A percentile compares a stretch with the other conserved stretches of the same genome.
Evolutionary conservation across 2,113 vertebrate genomes (phyloP).

Genomic region (Neomonachus schauinslandi): DNA sequence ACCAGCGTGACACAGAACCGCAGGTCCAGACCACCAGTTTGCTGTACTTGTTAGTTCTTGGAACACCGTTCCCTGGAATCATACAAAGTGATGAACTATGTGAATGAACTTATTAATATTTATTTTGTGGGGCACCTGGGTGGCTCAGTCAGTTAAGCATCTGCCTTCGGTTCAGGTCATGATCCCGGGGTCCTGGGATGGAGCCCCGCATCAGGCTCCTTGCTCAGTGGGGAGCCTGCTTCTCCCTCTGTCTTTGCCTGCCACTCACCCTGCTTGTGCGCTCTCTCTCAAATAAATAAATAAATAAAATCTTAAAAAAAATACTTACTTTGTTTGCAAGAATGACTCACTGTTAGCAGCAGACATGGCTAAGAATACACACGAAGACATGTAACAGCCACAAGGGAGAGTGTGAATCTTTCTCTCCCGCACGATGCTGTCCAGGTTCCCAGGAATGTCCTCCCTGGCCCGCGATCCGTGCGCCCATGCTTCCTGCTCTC

Average conservation of each 20-base stretch:
- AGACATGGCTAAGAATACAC: neutral
- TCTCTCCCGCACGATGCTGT: neutral
- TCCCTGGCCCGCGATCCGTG: neutral
- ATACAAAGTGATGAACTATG: neutral
- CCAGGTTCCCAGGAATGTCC: neutral
- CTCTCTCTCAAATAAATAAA: too few relatives aligned
- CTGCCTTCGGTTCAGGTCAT: too few relatives aligned
- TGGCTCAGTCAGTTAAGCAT: too few relatives aligned
- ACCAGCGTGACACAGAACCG: neutral
- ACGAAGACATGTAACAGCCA: neutral
- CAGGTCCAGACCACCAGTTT: neutral
- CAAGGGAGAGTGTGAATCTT: neutral
- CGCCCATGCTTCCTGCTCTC: neutral
- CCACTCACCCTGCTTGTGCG: too few relatives aligned
- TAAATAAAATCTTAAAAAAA: too few relatives aligned
- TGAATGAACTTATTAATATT: neutral
- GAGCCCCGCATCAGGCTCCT: too few relatives aligned
- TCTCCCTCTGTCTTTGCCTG: too few relatives aligned
- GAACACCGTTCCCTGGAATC: neutral
- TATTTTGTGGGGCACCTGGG: neutral
- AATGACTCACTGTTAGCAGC: neutral
- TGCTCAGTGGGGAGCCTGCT: too few relatives aligned
- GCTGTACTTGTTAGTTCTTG: neutral
- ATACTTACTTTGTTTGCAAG: neutral
- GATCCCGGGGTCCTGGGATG: too few relatives aligned